These are phyloP conservation scores for Paratrypauchen microcephalus DNA, from an alignment of 2,797 vertebrate species.

Conservation along the genomic window DNA sequence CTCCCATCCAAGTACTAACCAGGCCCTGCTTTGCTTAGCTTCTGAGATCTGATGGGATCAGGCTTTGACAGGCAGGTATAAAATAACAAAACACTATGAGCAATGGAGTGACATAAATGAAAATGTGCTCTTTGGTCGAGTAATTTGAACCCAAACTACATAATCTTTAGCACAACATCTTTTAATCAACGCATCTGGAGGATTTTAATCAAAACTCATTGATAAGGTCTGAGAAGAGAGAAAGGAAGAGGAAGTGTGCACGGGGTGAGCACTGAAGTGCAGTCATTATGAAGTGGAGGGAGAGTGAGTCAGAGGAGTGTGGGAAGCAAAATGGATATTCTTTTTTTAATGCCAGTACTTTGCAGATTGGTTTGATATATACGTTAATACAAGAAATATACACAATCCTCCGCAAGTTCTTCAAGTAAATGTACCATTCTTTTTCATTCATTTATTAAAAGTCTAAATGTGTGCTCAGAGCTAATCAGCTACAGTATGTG, in stretches of 20 bases:
- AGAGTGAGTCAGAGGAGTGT: slow-evolving; percentile 31
- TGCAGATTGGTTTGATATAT: background rate
- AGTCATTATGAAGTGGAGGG: slow-evolving; percentile 3
- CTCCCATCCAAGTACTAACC: no score
- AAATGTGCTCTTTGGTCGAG: background rate
- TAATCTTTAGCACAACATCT: background rate
- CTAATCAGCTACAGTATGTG: no score
- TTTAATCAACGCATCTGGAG: slow-evolving; percentile 15
- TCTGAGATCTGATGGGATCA: no score
- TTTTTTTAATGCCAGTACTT: background rate
- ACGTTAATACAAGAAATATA: background rate
- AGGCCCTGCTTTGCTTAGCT: no score
- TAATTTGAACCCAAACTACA: background rate
- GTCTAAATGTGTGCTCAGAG: no score
- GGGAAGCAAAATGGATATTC: background rate
- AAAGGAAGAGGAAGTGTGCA: background rate
- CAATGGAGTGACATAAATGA: no score
- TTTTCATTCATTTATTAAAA: no score
- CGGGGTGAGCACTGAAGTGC: background rate
- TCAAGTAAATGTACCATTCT: no score
- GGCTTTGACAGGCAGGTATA: no score
- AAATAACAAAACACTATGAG: no score
- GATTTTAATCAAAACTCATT: slow-evolving; percentile 16
- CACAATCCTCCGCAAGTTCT: background rate
- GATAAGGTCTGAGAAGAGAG: background rate